Evolutionary conservation across 1,140 invertebrate genomes (phyloP), one percentile per base, ranked within the genome.

Genomic region (Pseudomyrmex dendroicus): DNA sequence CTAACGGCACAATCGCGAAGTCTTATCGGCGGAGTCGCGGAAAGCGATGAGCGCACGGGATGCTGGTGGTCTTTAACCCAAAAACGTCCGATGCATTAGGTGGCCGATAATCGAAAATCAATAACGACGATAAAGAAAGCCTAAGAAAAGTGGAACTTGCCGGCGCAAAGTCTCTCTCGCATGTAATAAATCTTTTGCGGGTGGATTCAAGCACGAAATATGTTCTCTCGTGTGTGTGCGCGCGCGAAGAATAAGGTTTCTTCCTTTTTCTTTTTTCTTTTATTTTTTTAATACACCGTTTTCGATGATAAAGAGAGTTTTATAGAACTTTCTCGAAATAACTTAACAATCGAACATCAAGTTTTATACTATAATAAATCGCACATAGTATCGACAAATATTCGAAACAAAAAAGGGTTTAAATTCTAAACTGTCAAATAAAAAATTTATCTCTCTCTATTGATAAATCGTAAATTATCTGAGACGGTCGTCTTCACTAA

Each of bases 41-140:
- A 66, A 73, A 73, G 56, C 48, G 62, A 54, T 57, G 82, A 64
- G 46, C 59, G 25, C 67, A 63, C 62, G 57, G 72, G 44, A 52
- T 54, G 67, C 63, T 73, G 46, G 66, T 78, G 85, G 86, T 88
- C 86, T 88, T 88, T 88, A 87, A 88, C 86, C 86, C 86, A 87
- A 88, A 88, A 88, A 88, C 86, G 86, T 88, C 86, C 61, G 66
- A 57, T 76, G 73, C 87, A 83, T 89, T 88, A 88, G 80, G 73
- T 70, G 63, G 74, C 61, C 74, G 84, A 88, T 89, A 86, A 89
- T 89, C 80, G 87, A 89, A 89, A 89, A 89, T 89, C 86, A 88
- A 89, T 86, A 89, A 84, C 46, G 50, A 17, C 84, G 86, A 88
- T 86, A 86, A 86, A 88, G 35, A 35, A 78, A 87, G 82, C 54